A percentile compares a stretch with the other conserved stretches of the same genome.
Conservation (phyloP, 1,140 invertebrate species). For the Halesus radiatus region DNA sequence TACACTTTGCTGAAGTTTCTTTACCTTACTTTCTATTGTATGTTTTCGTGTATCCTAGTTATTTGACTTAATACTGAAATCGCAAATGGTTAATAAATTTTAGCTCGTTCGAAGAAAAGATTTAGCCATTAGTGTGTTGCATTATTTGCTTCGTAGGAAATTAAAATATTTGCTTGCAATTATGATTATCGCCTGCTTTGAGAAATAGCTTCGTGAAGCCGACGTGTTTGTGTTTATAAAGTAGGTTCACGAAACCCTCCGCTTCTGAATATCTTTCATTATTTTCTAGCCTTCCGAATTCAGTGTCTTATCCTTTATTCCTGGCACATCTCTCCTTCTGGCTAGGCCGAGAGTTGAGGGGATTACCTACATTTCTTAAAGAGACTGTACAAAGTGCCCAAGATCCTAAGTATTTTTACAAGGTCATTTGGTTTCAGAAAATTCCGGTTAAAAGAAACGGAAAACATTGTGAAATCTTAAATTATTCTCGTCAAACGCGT, state of each 20-base stretch:
- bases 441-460: not conserved
- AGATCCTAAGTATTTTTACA: constrained; percentile 29
- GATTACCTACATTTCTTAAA: constrained; percentile 48
- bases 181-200: no score
- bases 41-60: no score
- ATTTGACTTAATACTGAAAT: no score
- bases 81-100: no score
- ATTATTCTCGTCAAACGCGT: not conserved
- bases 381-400: constrained; percentile 27
- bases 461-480: not conserved
- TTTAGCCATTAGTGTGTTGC: no score
- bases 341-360: constrained; percentile 49
- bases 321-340: constrained; percentile 46
- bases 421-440: not conserved
- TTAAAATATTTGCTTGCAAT: no score
- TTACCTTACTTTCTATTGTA: not conserved
- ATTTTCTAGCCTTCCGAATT: constrained; percentile 34
- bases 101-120: no score
- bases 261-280: constrained; percentile 10
- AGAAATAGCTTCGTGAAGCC: no score
- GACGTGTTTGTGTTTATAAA: no score
- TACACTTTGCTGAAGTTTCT: constrained; percentile 1
- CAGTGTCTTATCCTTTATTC: constrained; percentile 55
- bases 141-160: no score
- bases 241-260: no score